phyloP scores from a whole-genome alignment of 1,140 invertebrate species.

The Xylocopa sonorina region DNA sequence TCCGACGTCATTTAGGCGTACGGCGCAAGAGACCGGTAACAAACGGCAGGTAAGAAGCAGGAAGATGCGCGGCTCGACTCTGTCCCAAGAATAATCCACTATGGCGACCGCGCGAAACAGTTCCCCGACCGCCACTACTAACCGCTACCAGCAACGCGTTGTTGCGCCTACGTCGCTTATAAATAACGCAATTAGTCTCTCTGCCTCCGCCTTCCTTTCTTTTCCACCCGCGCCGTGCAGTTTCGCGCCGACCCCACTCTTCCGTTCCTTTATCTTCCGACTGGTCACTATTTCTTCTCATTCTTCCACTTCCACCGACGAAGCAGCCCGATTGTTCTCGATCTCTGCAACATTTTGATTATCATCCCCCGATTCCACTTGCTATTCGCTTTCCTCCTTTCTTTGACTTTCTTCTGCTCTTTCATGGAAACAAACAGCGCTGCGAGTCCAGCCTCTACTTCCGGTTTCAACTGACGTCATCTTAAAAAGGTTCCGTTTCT shows the following conservation, averaged over 20 bases:
- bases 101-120: no score
- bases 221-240: neutral
- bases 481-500: no score
- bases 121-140: slow-evolving; percentile 10
- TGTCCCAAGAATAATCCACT: slow-evolving; percentile 57
- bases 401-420: neutral
- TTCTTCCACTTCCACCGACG: neutral
- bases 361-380: neutral
- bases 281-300: slow-evolving; percentile 1
- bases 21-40: slow-evolving; percentile 41
- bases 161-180: slow-evolving; percentile 62
- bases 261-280: slow-evolving; percentile 56
- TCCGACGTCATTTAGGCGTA: slow-evolving; percentile 61
- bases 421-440: neutral
- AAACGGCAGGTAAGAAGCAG: slow-evolving; percentile 39
- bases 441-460: neutral
- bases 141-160: slow-evolving; percentile 42
- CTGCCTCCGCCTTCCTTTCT: slow-evolving; percentile 36
- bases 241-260: neutral
- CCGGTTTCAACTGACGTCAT: neutral
- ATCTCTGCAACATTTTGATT: neutral
- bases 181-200: slow-evolving; percentile 72
- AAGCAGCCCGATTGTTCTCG: neutral
- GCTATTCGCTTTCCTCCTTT: no score
- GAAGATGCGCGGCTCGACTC: slow-evolving; percentile 25